Evolutionary conservation across 2,797 vertebrate genomes (phyloP).

Genomic region (Fringilla coelebs): DNA sequence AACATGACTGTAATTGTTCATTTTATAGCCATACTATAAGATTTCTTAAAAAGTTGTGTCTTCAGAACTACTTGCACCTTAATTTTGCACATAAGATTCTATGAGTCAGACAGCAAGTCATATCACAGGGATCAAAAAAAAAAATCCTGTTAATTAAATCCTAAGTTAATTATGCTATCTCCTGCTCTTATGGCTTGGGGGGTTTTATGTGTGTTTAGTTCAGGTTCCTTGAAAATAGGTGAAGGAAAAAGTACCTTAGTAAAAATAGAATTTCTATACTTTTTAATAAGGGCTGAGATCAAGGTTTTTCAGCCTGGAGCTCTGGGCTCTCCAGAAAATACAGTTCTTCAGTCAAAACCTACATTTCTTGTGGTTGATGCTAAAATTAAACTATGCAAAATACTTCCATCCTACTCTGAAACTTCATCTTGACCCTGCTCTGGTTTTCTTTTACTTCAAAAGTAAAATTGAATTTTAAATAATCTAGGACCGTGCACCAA

Average conservation of each 20-base stretch:
- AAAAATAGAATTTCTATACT: not conserved
- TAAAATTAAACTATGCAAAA: not conserved
- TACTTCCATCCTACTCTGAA: not conserved
- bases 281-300: not conserved
- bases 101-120: not conserved
- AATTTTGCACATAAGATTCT: not conserved
- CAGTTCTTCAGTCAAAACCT: not conserved
- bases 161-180: not conserved
- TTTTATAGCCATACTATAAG: not conserved
- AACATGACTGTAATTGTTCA: not conserved
- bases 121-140: not conserved
- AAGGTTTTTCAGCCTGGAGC: not conserved
- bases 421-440: not conserved
- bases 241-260: not conserved
- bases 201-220: not conserved
- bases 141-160: not conserved
- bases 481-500: not conserved
- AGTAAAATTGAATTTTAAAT: not conserved
- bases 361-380: not conserved
- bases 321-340: not conserved
- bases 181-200: not conserved
- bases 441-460: not conserved
- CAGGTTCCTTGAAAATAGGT: not conserved
- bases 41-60: not conserved
- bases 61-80: not conserved